Base-by-base conservation (phyloP, 2,888 invertebrate genomes). In the Diogma glabrata region DNA sequence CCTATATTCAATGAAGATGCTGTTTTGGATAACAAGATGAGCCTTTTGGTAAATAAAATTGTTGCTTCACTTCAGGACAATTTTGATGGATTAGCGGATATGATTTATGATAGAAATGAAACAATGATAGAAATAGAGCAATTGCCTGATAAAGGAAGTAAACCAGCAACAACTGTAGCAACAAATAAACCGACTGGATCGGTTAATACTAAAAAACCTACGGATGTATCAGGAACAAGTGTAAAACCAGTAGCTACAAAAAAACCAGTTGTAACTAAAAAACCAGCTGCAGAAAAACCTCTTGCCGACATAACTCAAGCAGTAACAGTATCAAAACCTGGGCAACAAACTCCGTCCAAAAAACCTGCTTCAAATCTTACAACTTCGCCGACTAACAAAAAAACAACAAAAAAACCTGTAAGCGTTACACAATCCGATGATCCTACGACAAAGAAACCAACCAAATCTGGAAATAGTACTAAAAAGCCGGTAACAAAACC, bases 41-140 rank as follows among this genome's bases (percentile, higher is more conserved):
- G 86, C 60, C 72, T 82, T 0, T 82, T 90, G 57, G 90, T 90
- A 0, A 82, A 83, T 60, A 87, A 88, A 66, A 84, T 90, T 14
- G 87, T 89, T 9, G 81, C 85, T 55, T 87, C 87, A 17, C 70
- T 90, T 2, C 87, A 88, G 67, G 86, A 82, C 2, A 88, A 89
- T 22, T 89, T 89, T 65, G 79, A 87, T 59, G 85, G 84, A 49
- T 65, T 90, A 10, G 84, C 84, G 58, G 86, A 88, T 58, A 80
- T 89, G 54, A 82, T 90, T 12, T 76, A 80, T 51, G 76, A 75
- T 43, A 67, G 67, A 30, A 75, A 73, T 17, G 61, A 60, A 50
- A 68, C 60, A 38, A 65, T 48, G n/a, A 20, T 51, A 16, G 28
- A 48, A 12, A 48, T 45, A 4, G 47, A 53, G 30, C 12, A 9